These are phyloP conservation scores for Myzus persicae DNA, from an alignment of 1,140 invertebrate species.

Conservation along the genomic window DNA sequence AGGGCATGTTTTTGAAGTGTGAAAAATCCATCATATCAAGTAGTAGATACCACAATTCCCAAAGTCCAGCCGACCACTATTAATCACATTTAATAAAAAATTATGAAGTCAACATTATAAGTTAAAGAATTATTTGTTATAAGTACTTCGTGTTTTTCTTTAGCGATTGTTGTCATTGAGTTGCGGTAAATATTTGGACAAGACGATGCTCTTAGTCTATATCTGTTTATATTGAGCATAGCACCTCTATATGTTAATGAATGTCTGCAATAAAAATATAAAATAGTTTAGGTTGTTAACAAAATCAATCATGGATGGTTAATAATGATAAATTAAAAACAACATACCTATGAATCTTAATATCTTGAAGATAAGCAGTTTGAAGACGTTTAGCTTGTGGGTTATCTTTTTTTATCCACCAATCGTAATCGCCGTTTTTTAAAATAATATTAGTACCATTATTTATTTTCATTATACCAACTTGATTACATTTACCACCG, in stretches of 20 bases:
- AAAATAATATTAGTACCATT: slow-evolving; percentile 46
- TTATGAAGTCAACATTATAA: slow-evolving; percentile 45
- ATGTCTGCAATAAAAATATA: slow-evolving; percentile 67
- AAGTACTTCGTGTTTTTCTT: slow-evolving; percentile 75
- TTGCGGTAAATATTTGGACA: slow-evolving; percentile 90
- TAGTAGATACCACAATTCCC: slow-evolving; percentile 74
- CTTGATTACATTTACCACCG: slow-evolving; percentile 12
- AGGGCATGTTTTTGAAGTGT: slow-evolving; percentile 60
- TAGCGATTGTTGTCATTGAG: slow-evolving; percentile 84
- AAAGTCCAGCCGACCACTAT: slow-evolving; percentile 76
- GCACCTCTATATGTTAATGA: slow-evolving; percentile 85
- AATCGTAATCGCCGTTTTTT: slow-evolving; percentile 42
- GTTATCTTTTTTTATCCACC: slow-evolving; percentile 59
- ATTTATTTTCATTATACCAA: neutral
- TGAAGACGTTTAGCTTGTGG: slow-evolving; percentile 57
- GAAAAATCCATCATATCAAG: slow-evolving; percentile 80
- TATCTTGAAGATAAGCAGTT: slow-evolving; percentile 73
- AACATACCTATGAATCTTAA: slow-evolving; percentile 71
- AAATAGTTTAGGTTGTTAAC: neutral
- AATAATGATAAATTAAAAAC: neutral
- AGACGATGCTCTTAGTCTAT: slow-evolving; percentile 83
- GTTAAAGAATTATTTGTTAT: neutral
- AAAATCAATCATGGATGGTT: neutral
- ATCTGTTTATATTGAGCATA: slow-evolving; percentile 80
- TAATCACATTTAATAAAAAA: neutral